Conservation (phyloP, 2,888 invertebrate species). For the Hermaeophaga mercurialis region DNA sequence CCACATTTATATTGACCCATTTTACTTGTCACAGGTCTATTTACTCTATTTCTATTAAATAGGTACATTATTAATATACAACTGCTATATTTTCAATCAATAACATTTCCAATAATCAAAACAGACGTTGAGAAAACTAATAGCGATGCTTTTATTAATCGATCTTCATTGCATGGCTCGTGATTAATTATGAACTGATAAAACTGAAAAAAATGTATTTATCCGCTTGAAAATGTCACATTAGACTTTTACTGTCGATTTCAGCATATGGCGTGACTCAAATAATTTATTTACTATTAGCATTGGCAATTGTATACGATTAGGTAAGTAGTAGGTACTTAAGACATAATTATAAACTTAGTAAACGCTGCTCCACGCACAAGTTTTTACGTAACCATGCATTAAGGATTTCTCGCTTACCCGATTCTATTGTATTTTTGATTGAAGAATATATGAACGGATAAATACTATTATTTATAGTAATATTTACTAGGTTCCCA, state of each 20-base stretch:
- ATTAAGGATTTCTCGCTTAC: constrained; percentile 17
- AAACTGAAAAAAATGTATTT: too few relatives aligned
- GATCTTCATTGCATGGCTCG: too few relatives aligned
- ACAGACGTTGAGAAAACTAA: too few relatives aligned
- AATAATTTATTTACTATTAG: constrained; percentile 35
- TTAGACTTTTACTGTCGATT: constrained; percentile 27
- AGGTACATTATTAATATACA: too few relatives aligned
- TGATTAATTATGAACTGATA: too few relatives aligned
- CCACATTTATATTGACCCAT: too few relatives aligned
- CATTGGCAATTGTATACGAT: constrained; percentile 30
- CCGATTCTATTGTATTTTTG: constrained; percentile 19
- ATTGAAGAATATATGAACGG: constrained; percentile 8
- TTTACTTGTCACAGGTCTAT: too few relatives aligned
- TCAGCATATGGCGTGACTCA: constrained; percentile 30
- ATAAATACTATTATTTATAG: constrained; percentile 16
- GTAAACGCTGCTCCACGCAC: constrained; percentile 16
- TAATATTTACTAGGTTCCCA: constrained; percentile 10
- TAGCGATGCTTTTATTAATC: too few relatives aligned
- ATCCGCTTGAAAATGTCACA: constrained; percentile 31
- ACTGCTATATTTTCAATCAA: too few relatives aligned
- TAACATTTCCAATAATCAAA: too few relatives aligned
- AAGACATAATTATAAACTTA: constrained; percentile 27
- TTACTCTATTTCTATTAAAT: too few relatives aligned
- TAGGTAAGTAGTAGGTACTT: constrained; percentile 32
- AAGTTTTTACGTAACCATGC: constrained; percentile 16